Evolutionary conservation across 2,888 invertebrate species (phyloP), one percentile per base, ranked within the genome.

Genomic region (Drosophila aldrichi): DNA sequence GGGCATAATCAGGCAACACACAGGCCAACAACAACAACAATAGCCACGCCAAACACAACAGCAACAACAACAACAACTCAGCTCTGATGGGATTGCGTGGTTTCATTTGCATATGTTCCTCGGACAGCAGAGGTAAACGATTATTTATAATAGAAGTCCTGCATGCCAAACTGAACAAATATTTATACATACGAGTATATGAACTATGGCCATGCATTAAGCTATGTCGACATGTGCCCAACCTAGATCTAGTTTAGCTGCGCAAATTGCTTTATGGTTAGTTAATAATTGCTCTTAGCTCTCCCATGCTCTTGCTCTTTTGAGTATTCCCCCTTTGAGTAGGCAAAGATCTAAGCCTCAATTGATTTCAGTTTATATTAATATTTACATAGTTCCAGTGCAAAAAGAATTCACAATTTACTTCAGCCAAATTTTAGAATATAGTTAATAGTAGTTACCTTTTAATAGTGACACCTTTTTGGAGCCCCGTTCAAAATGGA

Each of bases 401-500:
- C 5, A 29, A 49, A 16, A 8, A 4, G 4, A 32, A 14, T 41
- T 51, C 3, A 20, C 18, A 51, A 25, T 22, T 25, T 6, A 16
- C 20, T 14, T 16, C 34, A 18, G 10, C 14, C 3, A 67, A 67
- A 67, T 67, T 67, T 6, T 9, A 14, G 22, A 41, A 34, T 55
- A 16, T 54, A 6, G n/a, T 29, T 34, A 8, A 16, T n/a, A 29
- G 20, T 10, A 25, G 2, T 29, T 7, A 29, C 29, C 29, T 7
- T 29, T 29, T 29, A 1, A 7, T 8, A 12, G 14, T 6, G 12
- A 51, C n/a, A 8, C 2, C 12, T 0, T 41, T 36, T 14, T 8
- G 14, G 34, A 22, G 5, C 0, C 5, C 20, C 12, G 9, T n/a
- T 6, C 7, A 43, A 58, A n/a, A 84, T 84, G 84, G 87, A 84